Evolutionary conservation across 2,113 vertebrate species (phyloP), one percentile per base, ranked within the genome.

Genomic region (Vulpes vulpes): DNA sequence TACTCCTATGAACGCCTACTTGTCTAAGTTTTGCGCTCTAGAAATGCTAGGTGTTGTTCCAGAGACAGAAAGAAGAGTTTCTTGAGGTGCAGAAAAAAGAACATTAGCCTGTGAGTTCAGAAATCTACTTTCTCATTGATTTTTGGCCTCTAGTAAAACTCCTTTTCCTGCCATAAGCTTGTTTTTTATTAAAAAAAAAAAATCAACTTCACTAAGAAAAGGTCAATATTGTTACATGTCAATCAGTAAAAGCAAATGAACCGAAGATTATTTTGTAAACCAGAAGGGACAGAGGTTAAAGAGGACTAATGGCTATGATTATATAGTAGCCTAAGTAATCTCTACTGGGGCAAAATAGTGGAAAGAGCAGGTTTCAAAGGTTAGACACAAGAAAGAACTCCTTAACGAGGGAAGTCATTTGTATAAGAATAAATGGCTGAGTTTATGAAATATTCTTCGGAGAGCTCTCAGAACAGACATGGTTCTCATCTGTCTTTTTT

Each of bases 391-490:
- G 55, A 15, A 94, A 91, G 62, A 95, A 90, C 65, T 82, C 3
- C 7, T 57, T 95, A 87, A 80, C 23, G 32, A 73, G 4, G 12
- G 11, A 22, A 62, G 10, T 59, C 35, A 1, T 9, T 92, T 43
- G 60, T 74, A 89, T 17, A 79, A 57, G 35, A 86, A 94, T 30
- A 11, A 96, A 83, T 67, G 71, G 22, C 35, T 35, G 19, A 35
- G 43, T 88, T 89, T 96, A 71, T 60, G 83, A 97, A 91, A 91
- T 91, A 43, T 86, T 64, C 73, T 76, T 65, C 49, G 65, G 65
- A 91, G 65, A 96, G 11, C 17, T 83, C 69, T 88, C 49, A 96
- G 65, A 89, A 95, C 25, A 69, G 30, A 55, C 49, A 53, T 35
- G 11, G 60, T 62, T 86, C 82, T 89, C 65, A 57, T 81, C 35